phyloP scores from a whole-genome alignment of 2,888 invertebrate species.

The Eupithecia centaureata region DNA sequence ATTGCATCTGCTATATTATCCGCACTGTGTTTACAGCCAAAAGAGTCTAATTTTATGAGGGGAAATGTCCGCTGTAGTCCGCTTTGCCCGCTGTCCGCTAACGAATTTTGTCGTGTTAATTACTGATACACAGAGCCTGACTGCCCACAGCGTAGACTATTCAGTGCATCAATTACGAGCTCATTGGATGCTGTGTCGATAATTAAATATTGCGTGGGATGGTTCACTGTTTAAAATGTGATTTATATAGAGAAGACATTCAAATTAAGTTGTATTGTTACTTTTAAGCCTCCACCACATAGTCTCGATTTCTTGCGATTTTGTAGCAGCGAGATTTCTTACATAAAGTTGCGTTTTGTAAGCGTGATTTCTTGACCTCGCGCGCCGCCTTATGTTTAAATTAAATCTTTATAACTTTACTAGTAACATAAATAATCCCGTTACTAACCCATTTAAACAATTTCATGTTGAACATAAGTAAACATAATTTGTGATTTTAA shows the following conservation, averaged over 20 bases:
- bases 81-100: slow-evolving; percentile 16
- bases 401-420: no score
- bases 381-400: no score
- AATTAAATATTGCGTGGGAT: background rate
- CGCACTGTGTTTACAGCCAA: background rate
- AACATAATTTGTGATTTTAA: no score
- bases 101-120: slow-evolving; percentile 36
- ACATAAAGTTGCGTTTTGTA: no score
- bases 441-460: no score
- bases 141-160: slow-evolving; percentile 14
- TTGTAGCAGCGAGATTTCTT: no score
- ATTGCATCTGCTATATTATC: background rate
- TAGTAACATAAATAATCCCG: no score
- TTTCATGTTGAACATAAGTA: no score
- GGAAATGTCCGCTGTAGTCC: slow-evolving; percentile 10
- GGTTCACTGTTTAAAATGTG: background rate
- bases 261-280: background rate
- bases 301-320: no score
- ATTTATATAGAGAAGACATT: no score
- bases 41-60: background rate
- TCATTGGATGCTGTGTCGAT: background rate
- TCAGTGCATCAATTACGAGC: slow-evolving; percentile 10
- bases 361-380: no score
- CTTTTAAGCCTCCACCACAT: no score
- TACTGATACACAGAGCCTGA: slow-evolving; percentile 24